Evolutionary conservation across 2,797 vertebrate genomes (phyloP), one percentile per base, ranked within the genome.

Genomic region (Numenius phaeopus): DNA sequence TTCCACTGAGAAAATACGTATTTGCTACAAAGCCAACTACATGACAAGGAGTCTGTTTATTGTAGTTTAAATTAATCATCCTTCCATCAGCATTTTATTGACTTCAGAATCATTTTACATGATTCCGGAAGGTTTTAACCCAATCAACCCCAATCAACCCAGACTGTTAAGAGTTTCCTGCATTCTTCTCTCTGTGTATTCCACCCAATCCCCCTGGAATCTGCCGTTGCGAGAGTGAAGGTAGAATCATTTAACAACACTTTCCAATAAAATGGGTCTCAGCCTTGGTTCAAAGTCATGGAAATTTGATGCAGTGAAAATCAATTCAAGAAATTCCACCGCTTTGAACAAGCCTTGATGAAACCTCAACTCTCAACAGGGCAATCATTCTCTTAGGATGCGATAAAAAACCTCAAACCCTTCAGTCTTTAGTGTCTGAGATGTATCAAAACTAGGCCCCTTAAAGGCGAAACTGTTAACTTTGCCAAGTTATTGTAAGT

Each of bases 91-190:
- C 70, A 88, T 95, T 98, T 97, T 96, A 97, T 23, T 89, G 95
- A 97, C 96, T 97, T 97, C 94, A 97, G 83, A 94, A 95, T 91
- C 70, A 90, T 88, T 95, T 94, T 71, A 90, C 76, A 67, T 89
- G 54, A 75, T 93, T 97, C 95, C 7, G 1, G 94, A 96, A 97
- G 91, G 95, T 95, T 96, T 98, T 97, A 97, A 97, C 97, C 97
- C 96, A 95, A 97, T 98, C 97, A 96, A 96, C 91, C 90, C 93
- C 82, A 96, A 96, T 95, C 59, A 95, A 79, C 64, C 29, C n/a
- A 61, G 73, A 90, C 18, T 78, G 85, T 83, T 95, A 87, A 83
- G 91, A 65, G 91, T 89, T 98, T 98, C 97, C 97, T 97, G 93
- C 58, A 42, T 95, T 93, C 90, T 94, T 91, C 73, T 91, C 62